Conservation (phyloP, 2,888 invertebrate species). For the Andrena bucephala region DNA sequence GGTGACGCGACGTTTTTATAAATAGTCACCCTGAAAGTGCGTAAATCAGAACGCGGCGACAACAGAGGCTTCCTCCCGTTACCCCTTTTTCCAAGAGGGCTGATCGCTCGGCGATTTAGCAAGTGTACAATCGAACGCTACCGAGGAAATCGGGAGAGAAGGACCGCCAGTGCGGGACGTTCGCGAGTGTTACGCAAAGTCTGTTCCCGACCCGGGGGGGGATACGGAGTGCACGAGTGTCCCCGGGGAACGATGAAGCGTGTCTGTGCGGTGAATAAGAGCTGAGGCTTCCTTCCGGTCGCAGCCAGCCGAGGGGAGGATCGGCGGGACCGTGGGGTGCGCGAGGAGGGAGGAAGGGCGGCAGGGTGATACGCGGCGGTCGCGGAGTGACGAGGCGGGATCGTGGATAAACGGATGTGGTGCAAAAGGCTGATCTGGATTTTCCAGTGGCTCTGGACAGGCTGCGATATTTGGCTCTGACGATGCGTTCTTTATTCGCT, state of each 20-base stretch:
- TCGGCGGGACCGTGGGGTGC: not conserved
- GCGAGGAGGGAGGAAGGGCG: not conserved
- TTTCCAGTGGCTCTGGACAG: conserved; percentile 79
- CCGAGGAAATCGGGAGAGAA: not conserved
- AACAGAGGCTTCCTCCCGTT: not conserved
- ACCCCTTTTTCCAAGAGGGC: not conserved
- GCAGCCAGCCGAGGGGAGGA: not conserved
- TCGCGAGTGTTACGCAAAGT: conserved; percentile 23
- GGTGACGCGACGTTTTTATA: conserved; percentile 40
- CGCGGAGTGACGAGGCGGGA: conserved; percentile 24
- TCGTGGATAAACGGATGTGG: conserved; percentile 74
- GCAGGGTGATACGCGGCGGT: not conserved
- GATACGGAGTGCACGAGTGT: not conserved
- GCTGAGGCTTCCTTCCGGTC: not conserved
- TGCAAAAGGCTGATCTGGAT: conserved; percentile 77
- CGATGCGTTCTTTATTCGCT: conserved; percentile 48
- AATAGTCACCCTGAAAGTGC: conserved; percentile 37
- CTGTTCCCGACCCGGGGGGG: not conserved
- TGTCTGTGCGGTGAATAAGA: too few relatives aligned
- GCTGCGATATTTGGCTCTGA: conserved; percentile 76
- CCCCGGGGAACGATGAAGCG: too few relatives aligned
- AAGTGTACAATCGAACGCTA: not conserved
- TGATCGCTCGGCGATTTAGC: not conserved
- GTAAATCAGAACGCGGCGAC: conserved; percentile 25
- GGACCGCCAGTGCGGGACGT: not conserved